Conservation (phyloP, 2,888 invertebrate species). For the Ophioninae sp. region DNA sequence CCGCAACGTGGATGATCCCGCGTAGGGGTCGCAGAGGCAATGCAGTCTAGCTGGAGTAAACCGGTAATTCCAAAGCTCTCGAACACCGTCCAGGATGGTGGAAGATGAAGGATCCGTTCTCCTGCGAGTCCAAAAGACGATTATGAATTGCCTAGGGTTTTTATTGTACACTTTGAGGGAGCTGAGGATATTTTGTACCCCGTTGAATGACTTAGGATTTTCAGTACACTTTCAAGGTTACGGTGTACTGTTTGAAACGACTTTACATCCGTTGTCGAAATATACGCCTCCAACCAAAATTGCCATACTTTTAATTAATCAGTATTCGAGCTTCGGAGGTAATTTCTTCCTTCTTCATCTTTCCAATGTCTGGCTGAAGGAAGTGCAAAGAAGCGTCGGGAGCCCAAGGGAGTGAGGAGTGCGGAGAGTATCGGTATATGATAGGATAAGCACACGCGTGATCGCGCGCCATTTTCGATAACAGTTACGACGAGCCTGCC, state of each 20-base stretch:
- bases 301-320: not conserved
- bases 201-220: too few relatives aligned
- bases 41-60: not conserved
- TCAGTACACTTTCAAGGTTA: too few relatives aligned
- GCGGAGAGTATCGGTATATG: slow-evolving; percentile 9
- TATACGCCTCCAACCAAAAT: not conserved
- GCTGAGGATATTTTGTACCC: too few relatives aligned
- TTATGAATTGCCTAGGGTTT: not conserved
- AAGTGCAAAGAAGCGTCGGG: slow-evolving; percentile 2
- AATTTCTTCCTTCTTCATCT: not conserved
- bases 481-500: slow-evolving; percentile 48
- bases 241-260: too few relatives aligned
- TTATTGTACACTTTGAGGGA: not conserved
- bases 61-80: not conserved
- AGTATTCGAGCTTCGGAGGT: not conserved
- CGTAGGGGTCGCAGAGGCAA: not conserved
- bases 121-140: not conserved
- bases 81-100: not conserved
- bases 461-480: slow-evolving; percentile 61
- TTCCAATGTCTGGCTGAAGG: not conserved
- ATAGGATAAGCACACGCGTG: slow-evolving; percentile 37
- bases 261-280: not conserved
- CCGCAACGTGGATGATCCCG: slow-evolving; percentile 1
- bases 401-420: slow-evolving; percentile 1
- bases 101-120: not conserved